These are phyloP conservation scores for Solenodon paradoxus DNA, from an alignment of 2,113 vertebrate genomes.

Conservation along the genomic window DNA sequence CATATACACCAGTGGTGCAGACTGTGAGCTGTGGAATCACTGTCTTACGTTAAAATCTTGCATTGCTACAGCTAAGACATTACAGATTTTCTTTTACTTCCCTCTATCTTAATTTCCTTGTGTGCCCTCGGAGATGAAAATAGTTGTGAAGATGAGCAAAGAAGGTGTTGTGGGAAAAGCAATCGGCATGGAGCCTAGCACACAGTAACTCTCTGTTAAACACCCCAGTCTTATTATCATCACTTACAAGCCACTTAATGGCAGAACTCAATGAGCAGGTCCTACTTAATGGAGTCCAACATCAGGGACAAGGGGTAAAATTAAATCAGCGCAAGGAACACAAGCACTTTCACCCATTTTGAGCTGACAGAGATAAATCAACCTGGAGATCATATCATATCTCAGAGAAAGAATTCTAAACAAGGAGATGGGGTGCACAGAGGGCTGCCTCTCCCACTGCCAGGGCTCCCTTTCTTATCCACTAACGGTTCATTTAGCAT, in stretches of 20 bases:
- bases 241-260: neutral
- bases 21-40: neutral
- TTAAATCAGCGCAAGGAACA: neutral
- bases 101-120: neutral
- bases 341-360: neutral
- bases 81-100: neutral
- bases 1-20: neutral
- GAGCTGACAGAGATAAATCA: neutral
- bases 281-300: neutral
- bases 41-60: neutral
- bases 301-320: neutral
- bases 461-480: neutral
- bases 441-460: neutral
- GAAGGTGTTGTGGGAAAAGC: neutral
- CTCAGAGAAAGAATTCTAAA: slow-evolving; percentile 56
- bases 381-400: neutral
- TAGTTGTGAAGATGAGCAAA: neutral
- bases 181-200: neutral
- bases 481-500: neutral
- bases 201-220: neutral
- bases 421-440: neutral
- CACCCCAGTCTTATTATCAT: neutral
- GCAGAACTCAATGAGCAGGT: neutral
- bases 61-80: neutral
- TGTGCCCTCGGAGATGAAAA: neutral